These are phyloP conservation scores for Chiloscyllium punctatum DNA, from an alignment of 2,797 vertebrate species.

Conservation along the genomic window DNA sequence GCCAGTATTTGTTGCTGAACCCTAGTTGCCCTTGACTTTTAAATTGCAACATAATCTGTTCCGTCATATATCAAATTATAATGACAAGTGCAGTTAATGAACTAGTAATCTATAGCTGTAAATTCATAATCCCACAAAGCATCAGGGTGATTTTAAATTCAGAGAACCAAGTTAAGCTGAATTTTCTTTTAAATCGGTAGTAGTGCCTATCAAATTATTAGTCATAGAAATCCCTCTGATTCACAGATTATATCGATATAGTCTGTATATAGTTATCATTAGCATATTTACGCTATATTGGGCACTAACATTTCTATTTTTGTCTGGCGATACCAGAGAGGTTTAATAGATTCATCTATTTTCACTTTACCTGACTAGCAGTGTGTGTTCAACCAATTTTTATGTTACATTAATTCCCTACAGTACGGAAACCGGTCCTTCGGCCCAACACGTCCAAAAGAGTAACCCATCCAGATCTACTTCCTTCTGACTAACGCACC, in stretches of 20 bases:
- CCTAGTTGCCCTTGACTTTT: not conserved
- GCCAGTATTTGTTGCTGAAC: too few species aligned
- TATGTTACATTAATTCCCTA: too few species aligned
- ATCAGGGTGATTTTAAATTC: too few species aligned
- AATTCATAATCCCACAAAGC: too few species aligned
- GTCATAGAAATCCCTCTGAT: not conserved
- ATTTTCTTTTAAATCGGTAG: not conserved
- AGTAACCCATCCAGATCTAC: too few species aligned
- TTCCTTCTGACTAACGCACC: too few species aligned
- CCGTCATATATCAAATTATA: not conserved
- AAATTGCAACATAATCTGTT: not conserved
- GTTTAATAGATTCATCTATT: not conserved
- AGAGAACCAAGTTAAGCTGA: too few species aligned
- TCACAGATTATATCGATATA: not conserved
- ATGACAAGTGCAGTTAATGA: too few species aligned
- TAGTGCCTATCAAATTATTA: not conserved
- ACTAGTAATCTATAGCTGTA: too few species aligned
- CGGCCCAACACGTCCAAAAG: too few species aligned
- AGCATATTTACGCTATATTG: not conserved
- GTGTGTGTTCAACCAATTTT: not conserved
- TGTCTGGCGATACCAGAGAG: not conserved
- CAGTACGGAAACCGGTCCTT: too few species aligned
- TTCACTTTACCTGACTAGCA: not conserved
- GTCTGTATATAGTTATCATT: not conserved
- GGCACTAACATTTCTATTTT: not conserved